These are phyloP conservation scores for Lepidochrysops patricia DNA, from an alignment of 2,888 invertebrate species.

Conservation along the genomic window DNA sequence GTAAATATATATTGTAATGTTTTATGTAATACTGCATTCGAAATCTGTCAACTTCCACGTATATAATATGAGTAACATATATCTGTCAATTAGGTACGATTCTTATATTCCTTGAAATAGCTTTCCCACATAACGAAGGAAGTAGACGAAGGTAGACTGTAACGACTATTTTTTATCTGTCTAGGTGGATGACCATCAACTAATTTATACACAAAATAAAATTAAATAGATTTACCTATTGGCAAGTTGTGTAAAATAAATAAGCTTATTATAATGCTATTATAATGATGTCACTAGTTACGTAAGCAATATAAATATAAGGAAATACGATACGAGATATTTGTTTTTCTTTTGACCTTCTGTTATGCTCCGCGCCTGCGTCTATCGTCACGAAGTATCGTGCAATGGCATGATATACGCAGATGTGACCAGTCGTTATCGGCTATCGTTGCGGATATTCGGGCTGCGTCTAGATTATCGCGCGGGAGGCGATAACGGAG, in stretches of 20 bases:
- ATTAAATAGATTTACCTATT: constrained; percentile 68
- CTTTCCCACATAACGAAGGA: constrained; percentile 47
- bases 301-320: constrained; percentile 75
- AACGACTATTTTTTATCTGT: constrained; percentile 71
- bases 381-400: too few species aligned
- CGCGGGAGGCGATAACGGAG: too few species aligned
- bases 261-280: constrained; percentile 73
- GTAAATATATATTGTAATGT: constrained; percentile 62
- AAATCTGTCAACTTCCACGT: constrained; percentile 66
- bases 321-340: constrained; percentile 52
- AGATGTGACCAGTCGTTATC: too few species aligned
- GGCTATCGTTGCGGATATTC: too few species aligned
- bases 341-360: constrained; percentile 30
- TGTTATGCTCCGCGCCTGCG: too few species aligned
- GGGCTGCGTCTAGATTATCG: too few species aligned
- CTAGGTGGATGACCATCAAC: constrained; percentile 71
- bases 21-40: constrained; percentile 64
- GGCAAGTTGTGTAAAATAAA: constrained; percentile 73
- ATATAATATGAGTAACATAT: constrained; percentile 48
- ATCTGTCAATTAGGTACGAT: constrained; percentile 69
- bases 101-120: constrained; percentile 69
- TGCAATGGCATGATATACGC: too few species aligned
- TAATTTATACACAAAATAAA: constrained; percentile 71
- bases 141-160: constrained; percentile 67
- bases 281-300: constrained; percentile 74